These are phyloP conservation scores for Rhinatrema bivittatum DNA, from an alignment of 2,797 vertebrate species.

Conservation along the genomic window DNA sequence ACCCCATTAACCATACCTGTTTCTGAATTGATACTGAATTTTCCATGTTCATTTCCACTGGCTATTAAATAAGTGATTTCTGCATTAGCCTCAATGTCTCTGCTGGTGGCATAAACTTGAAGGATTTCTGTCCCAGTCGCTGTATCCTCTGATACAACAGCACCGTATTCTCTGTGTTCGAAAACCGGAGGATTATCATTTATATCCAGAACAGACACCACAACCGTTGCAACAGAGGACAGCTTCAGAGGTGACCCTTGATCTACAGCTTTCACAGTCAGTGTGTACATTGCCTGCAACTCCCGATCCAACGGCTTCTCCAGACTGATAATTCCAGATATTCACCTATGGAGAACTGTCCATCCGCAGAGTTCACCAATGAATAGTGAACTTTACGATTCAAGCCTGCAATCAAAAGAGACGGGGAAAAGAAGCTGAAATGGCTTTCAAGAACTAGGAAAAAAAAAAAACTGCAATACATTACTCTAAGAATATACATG, in stretches of 20 bases:
- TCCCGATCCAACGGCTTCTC: conserved; percentile 84
- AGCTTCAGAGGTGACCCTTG: conserved; percentile 74
- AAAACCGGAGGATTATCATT: conserved; percentile 96
- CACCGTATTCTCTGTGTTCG: conserved; percentile 83
- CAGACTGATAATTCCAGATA: conserved; percentile 76
- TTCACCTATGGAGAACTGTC: conserved; percentile 84
- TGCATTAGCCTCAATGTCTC: conserved; percentile 77
- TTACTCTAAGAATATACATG: not conserved
- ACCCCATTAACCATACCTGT: conserved; percentile 70
- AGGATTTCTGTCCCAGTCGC: conserved; percentile 75
- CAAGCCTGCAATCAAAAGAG: conserved; percentile 56
- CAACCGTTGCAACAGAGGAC: conserved; percentile 64
- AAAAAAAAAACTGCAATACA: too few relatives aligned
- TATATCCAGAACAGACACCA: conserved; percentile 87
- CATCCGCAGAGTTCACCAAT: conserved; percentile 72
- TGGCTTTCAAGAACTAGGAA: not conserved
- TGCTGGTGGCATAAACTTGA: conserved; percentile 83
- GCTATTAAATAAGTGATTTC: conserved; percentile 87
- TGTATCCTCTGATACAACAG: conserved; percentile 74
- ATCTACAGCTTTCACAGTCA: conserved; percentile 75
- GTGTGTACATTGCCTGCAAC: conserved; percentile 67
- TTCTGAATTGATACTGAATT: conserved; percentile 81
- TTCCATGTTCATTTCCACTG: conserved; percentile 86
- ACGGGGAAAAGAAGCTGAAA: conserved; percentile 1
- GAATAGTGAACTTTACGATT: conserved; percentile 81